These are phyloP conservation scores for Takifugu rubripes DNA, from an alignment of 2,797 vertebrate species.

Conservation along the genomic window DNA sequence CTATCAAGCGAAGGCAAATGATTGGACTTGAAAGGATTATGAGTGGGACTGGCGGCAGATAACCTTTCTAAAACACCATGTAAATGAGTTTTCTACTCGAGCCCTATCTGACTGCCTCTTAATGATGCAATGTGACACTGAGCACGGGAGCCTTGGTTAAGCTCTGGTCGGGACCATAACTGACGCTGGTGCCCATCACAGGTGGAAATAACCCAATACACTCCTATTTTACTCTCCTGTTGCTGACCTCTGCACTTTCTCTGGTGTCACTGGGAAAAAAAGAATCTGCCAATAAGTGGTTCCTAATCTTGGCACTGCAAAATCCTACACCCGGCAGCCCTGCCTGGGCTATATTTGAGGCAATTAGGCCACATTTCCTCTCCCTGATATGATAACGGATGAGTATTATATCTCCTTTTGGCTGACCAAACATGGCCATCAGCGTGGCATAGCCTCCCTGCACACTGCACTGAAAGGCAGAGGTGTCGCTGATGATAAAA, in stretches of 20 bases:
- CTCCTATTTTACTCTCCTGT: slow-evolving; percentile 8
- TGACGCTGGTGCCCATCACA: background rate
- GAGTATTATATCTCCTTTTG: slow-evolving; percentile 70
- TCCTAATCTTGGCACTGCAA: slow-evolving; percentile 75
- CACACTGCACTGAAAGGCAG: slow-evolving; percentile 54
- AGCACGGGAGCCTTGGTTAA: slow-evolving; percentile 42
- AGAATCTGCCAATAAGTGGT: slow-evolving; percentile 62
- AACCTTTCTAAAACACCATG: slow-evolving; percentile 76
- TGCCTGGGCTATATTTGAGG: slow-evolving; percentile 73
- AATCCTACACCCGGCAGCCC: slow-evolving; percentile 59
- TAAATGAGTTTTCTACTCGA: slow-evolving; percentile 73
- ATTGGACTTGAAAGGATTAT: slow-evolving; percentile 72
- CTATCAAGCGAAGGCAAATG: slow-evolving; percentile 67
- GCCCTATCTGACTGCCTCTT: slow-evolving; percentile 65
- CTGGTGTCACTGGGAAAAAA: slow-evolving; percentile 51
- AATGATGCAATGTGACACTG: slow-evolving; percentile 66
- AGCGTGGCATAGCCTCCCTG: slow-evolving; percentile 64
- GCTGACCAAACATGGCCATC: slow-evolving; percentile 81
- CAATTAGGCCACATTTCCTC: slow-evolving; percentile 77
- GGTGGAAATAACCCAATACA: background rate
- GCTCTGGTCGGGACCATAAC: slow-evolving; percentile 35
- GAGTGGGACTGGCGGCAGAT: slow-evolving; percentile 67
- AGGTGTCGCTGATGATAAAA: slow-evolving; percentile 74
- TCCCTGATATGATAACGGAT: slow-evolving; percentile 76
- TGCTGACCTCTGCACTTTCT: slow-evolving; percentile 33